Conservation (phyloP, 2,888 invertebrate species). For the Epicampocera succincta region DNA sequence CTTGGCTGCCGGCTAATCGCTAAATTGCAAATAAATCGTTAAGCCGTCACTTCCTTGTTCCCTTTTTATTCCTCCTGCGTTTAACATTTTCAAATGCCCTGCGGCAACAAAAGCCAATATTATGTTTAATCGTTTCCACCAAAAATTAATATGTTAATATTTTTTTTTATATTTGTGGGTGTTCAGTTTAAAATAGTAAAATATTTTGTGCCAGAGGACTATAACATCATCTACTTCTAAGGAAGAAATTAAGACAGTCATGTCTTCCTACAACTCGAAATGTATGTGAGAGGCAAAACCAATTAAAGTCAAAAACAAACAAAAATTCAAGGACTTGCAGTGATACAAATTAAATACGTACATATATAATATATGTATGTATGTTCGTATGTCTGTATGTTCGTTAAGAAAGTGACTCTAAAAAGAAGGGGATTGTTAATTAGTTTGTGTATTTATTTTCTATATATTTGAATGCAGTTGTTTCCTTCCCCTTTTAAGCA, state of each 20-base stretch:
- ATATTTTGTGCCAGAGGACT: background rate
- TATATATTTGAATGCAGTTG: too few relatives aligned
- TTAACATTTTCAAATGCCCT: background rate
- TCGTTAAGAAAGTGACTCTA: too few relatives aligned
- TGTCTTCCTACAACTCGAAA: background rate
- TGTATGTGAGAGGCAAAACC: constrained; percentile 73
- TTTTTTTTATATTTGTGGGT: constrained; percentile 21
- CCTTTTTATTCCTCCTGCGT: background rate
- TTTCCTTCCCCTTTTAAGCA: too few relatives aligned
- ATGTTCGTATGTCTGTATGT: too few relatives aligned
- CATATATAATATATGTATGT: too few relatives aligned
- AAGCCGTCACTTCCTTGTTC: too few relatives aligned
- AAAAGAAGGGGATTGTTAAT: too few relatives aligned
- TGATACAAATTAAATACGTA: background rate
- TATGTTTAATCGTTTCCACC: constrained; percentile 4
- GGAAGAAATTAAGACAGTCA: background rate
- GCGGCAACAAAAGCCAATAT: background rate
- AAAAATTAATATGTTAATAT: constrained; percentile 25
- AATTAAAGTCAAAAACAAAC: constrained; percentile 66
- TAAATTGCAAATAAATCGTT: too few relatives aligned
- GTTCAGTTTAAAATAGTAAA: constrained; percentile 21
- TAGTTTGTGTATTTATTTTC: too few relatives aligned
- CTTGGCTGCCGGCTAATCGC: too few relatives aligned
- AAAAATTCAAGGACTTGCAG: background rate
- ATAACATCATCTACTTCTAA: constrained; percentile 10